These are phyloP conservation scores for Pantherophis guttatus DNA, from an alignment of 2,113 vertebrate genomes.

Conservation along the genomic window DNA sequence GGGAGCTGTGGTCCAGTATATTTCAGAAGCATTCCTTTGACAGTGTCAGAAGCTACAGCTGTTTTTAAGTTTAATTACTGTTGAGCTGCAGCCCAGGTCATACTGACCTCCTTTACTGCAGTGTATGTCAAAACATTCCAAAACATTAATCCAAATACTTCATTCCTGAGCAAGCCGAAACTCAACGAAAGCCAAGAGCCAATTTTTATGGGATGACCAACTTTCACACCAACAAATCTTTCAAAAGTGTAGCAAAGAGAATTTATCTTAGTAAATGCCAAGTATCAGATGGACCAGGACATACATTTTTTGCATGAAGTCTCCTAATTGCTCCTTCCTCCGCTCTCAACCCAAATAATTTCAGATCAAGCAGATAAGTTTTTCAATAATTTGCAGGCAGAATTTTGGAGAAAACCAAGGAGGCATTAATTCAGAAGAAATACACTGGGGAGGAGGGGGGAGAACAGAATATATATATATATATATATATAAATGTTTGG, in stretches of 20 bases:
- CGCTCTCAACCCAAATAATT: constrained; percentile 42
- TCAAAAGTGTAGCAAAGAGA: constrained; percentile 12
- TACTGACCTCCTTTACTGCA: neutral
- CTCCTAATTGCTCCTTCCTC: constrained; percentile 32
- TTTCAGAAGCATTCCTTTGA: neutral
- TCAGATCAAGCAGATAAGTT: constrained; percentile 51
- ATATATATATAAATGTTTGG: neutral
- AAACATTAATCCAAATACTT: neutral
- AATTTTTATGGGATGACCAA: neutral
- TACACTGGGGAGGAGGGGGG: constrained; percentile 25
- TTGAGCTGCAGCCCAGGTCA: neutral
- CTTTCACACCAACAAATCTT: constrained; percentile 20
- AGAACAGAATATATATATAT: constrained; percentile 36
- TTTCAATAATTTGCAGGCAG: constrained; percentile 54
- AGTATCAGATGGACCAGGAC: constrained; percentile 6
- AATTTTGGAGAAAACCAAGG: constrained; percentile 34
- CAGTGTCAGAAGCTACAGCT: neutral
- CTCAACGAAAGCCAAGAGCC: neutral
- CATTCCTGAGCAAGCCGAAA: neutral
- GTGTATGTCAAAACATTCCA: neutral
- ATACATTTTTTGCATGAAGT: constrained; percentile 34
- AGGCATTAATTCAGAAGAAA: constrained; percentile 48
- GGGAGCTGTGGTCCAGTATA: neutral
- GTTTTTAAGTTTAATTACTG: neutral
- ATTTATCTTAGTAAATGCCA: constrained; percentile 6